Evolutionary conservation across 2,888 invertebrate genomes (phyloP).

Genomic region (Drosophila prolongata): DNA sequence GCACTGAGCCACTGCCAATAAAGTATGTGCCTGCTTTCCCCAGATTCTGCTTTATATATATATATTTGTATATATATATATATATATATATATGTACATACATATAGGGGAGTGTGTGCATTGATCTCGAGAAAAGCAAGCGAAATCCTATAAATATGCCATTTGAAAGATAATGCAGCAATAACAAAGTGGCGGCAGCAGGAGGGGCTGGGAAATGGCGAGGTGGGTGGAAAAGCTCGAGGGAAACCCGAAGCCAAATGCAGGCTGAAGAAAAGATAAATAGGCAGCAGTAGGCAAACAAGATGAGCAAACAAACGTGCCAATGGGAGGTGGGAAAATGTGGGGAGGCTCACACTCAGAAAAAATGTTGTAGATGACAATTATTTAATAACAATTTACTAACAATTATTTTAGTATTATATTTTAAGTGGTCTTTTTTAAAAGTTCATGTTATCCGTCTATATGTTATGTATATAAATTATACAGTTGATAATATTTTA

Average conservation of each 20-base stretch:
- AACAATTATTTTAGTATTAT: too few species aligned
- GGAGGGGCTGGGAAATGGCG: not conserved
- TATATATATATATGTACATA: slow-evolving; percentile 8
- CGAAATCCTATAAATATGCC: slow-evolving; percentile 80
- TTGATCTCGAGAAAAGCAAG: slow-evolving; percentile 45
- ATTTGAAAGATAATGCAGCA: slow-evolving; percentile 81
- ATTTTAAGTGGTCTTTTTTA: too few species aligned
- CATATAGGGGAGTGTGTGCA: slow-evolving; percentile 24
- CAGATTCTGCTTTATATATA: slow-evolving; percentile 4
- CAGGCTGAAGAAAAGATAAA: slow-evolving; percentile 65
- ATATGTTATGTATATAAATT: too few species aligned
- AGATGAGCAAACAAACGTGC: slow-evolving; percentile 62
- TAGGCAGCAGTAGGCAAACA: slow-evolving; percentile 79
- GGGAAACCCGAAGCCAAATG: slow-evolving; percentile 33
- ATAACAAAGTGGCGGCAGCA: slow-evolving; percentile 65
- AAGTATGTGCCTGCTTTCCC: slow-evolving; percentile 51
- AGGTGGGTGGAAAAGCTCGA: slow-evolving; percentile 1
- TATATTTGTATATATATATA: slow-evolving; percentile 1
- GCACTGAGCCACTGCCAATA: slow-evolving; percentile 77
- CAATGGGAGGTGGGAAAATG: slow-evolving; percentile 12
- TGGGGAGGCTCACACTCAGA: not conserved
- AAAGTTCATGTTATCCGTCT: too few species aligned
- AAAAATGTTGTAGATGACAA: not conserved
- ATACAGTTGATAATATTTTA: too few species aligned
- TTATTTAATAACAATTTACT: too few species aligned